Conservation (phyloP, 2,888 invertebrate genomes). For the Tenodera sinensis region DNA sequence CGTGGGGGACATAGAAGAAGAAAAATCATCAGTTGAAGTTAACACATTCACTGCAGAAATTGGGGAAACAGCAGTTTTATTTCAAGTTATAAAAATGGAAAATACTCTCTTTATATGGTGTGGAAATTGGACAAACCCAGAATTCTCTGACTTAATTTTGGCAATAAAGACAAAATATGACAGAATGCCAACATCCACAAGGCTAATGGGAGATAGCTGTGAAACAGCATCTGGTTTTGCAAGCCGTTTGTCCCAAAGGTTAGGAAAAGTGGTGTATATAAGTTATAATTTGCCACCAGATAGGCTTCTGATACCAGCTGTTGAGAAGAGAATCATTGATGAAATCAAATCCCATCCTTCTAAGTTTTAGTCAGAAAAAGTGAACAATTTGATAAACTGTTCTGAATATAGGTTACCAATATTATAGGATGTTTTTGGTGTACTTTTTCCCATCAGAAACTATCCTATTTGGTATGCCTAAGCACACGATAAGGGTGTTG, state of each 20-base stretch:
- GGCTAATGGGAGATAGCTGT: constrained; percentile 43
- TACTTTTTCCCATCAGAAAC: too few relatives aligned
- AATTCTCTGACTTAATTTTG: constrained; percentile 44
- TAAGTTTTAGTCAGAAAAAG: constrained; percentile 35
- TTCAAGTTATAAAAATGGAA: constrained; percentile 47
- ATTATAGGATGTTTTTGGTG: too few relatives aligned
- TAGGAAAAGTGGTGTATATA: constrained; percentile 48
- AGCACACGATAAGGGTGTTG: too few relatives aligned
- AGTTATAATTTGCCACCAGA: constrained; percentile 48
- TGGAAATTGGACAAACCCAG: constrained; percentile 42
- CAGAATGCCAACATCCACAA: constrained; percentile 41
- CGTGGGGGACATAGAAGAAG: constrained; percentile 1
- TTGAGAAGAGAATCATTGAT: constrained; percentile 46
- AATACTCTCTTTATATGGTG: constrained; percentile 48
- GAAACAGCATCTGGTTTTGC: constrained; percentile 44
- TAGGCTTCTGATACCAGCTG: constrained; percentile 33
- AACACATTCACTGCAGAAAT: constrained; percentile 42
- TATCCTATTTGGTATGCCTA: too few relatives aligned
- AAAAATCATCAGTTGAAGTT: constrained; percentile 38
- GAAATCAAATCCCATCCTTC: constrained; percentile 45
- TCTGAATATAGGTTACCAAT: too few relatives aligned
- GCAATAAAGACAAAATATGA: constrained; percentile 41
- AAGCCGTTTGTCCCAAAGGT: constrained; percentile 43
- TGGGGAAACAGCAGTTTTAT: constrained; percentile 41
- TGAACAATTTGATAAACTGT: neutral